A percentile compares a stretch with the other conserved stretches of the same genome.
phyloP scores from a whole-genome alignment of 1,140 invertebrate genomes.

The Dreissena polymorpha region DNA sequence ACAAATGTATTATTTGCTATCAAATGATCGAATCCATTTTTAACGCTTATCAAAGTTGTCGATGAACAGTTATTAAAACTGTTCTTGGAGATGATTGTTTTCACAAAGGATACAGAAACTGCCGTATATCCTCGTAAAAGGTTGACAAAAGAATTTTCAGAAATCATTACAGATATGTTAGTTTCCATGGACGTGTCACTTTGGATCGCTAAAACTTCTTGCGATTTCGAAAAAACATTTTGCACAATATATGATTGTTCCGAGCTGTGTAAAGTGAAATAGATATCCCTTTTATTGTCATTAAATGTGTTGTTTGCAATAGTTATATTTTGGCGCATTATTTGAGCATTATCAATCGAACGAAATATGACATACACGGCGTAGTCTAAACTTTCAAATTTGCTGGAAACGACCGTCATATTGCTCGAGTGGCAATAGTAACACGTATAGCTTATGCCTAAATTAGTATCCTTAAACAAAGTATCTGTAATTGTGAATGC shows the following conservation, averaged over 20 bases:
- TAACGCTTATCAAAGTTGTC: not conserved
- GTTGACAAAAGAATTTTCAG: not conserved
- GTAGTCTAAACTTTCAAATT: not conserved
- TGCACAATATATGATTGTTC: not conserved
- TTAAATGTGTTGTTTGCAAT: no score
- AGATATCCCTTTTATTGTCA: no score
- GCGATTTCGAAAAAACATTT: not conserved
- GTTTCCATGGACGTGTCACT: not conserved
- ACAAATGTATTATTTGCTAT: not conserved
- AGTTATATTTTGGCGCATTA: no score
- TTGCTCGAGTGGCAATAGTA: not conserved
- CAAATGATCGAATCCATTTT: not conserved
- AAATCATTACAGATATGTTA: not conserved
- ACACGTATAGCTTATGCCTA: not conserved
- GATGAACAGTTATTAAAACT: conserved; percentile 15
- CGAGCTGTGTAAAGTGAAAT: no score
- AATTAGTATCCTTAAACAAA: not conserved
- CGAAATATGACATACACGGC: not conserved
- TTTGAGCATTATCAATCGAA: no score
- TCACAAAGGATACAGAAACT: not conserved
- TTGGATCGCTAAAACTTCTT: not conserved
- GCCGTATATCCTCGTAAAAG: not conserved
- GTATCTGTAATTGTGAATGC: not conserved
- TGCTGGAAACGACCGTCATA: not conserved
- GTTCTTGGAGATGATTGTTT: not conserved